Base-by-base conservation (phyloP, 1,140 invertebrate species). In the Rhopalosiphum maidis region DNA sequence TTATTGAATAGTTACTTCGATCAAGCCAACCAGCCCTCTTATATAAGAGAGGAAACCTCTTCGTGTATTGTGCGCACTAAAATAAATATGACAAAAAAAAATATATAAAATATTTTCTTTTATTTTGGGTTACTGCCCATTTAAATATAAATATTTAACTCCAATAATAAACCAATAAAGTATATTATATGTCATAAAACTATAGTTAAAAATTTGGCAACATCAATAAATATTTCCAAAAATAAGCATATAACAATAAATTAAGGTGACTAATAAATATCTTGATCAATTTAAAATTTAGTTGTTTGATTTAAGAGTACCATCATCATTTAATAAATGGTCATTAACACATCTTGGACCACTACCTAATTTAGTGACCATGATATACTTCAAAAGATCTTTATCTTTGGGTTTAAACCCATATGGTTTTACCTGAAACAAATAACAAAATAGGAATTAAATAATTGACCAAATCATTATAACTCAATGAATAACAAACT, bases 311-410 rank as follows among this genome's bases (percentile, higher is more conserved):
- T 94, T 94, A 43, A 96, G 96, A n/a, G 95, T 93, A 35, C 96
- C 96, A 94, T 95, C 94, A 48, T 95, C 94, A 94, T 95, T 95
- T 91, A 97, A 94, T 48, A 97, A 95, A 95, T 97, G 97, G 89
- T 96, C 95, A 30, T 94, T 94, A 15, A 96, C 94, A 94, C 96
- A 95, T 94, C 96, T 95, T n/a, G 97, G 97, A 30, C 97, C 97
- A 93, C 96, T 95, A 21, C 97, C 97, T 86, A 98, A 96, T 95
- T 96, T 96, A 6, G 98, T 98, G 94, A 97, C 96, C 94, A 98
- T 98, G 23, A 98, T 96, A 95, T 98, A 98, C 95, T 98, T 97
- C 7, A 99, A 95, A 37, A 96, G 94, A 95, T 97, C 97, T 83
- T 86, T 85, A 30, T 55, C 82, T 41, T 93, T 93, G 30, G 77